phyloP scores from a whole-genome alignment of 2,888 invertebrate genomes.

The Abrostola tripartita region DNA sequence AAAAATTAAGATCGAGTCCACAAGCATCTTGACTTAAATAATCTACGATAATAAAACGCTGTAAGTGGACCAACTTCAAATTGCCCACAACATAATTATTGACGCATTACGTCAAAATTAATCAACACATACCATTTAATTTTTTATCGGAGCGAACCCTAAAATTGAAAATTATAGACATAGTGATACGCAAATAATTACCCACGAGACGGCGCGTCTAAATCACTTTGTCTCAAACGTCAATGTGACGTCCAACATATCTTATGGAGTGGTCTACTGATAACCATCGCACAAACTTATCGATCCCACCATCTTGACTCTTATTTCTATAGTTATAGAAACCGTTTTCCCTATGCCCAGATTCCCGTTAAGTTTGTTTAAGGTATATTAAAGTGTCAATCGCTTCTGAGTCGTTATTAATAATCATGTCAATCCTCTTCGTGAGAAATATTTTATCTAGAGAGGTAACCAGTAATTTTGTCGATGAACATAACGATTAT shows the following conservation, averaged over 20 bases:
- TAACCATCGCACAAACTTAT: constrained; percentile 75
- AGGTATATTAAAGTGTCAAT: constrained; percentile 84
- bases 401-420: constrained; percentile 80
- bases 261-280: constrained; percentile 72
- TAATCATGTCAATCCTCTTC: constrained; percentile 83
- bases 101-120: constrained; percentile 50
- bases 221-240: constrained; percentile 82
- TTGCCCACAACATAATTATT: constrained; percentile 47
- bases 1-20: background rate
- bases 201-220: constrained; percentile 77
- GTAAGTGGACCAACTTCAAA: constrained; percentile 39
- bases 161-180: constrained; percentile 60
- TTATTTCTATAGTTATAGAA: constrained; percentile 46
- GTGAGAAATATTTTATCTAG: constrained; percentile 84
- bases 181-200: constrained; percentile 81
- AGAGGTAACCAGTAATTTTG: constrained; percentile 81
- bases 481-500: constrained; percentile 78
- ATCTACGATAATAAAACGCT: constrained; percentile 31
- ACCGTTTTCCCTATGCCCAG: constrained; percentile 40
- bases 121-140: constrained; percentile 51
- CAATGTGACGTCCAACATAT: constrained; percentile 71
- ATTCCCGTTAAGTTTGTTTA: constrained; percentile 52
- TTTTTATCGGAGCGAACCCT: constrained; percentile 51
- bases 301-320: constrained; percentile 10
- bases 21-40: constrained; percentile 28